Conservation (phyloP, 2,797 vertebrate genomes). For the Astyanax mexicanus region DNA sequence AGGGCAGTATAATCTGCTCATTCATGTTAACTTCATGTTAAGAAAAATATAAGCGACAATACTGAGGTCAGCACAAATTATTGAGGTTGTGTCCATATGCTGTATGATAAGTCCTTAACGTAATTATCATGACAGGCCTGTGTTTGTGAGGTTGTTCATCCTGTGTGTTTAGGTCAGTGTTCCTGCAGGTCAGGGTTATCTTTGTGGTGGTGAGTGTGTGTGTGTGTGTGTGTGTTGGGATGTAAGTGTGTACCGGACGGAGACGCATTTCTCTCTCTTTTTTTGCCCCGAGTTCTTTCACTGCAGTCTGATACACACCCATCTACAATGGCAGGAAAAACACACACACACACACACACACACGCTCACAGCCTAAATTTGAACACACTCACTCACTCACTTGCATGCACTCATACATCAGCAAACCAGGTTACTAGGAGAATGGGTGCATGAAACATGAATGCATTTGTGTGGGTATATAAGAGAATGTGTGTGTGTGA, state of each 20-base stretch:
- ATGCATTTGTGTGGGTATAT: neutral
- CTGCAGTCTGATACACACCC: slow-evolving; percentile 56
- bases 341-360: slow-evolving; percentile 28
- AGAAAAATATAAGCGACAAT: too few relatives aligned
- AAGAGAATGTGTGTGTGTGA: neutral
- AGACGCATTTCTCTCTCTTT: slow-evolving; percentile 43
- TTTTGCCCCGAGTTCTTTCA: slow-evolving; percentile 52
- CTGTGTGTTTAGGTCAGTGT: neutral
- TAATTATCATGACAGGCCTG: too few relatives aligned
- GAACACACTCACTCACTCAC: slow-evolving; percentile 34
- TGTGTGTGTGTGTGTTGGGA: slow-evolving; percentile 21
- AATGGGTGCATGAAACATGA: slow-evolving; percentile 30
- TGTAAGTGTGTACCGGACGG: slow-evolving; percentile 42
- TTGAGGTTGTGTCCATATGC: too few relatives aligned
- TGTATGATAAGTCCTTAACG: too few relatives aligned
- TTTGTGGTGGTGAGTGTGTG: slow-evolving; percentile 19
- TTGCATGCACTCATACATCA: slow-evolving; percentile 47
- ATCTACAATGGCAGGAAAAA: slow-evolving; percentile 58
- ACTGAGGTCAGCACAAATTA: too few relatives aligned
- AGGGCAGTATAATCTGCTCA: too few relatives aligned
- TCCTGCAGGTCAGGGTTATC: slow-evolving; percentile 26
- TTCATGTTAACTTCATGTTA: too few relatives aligned
- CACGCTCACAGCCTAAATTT: slow-evolving; percentile 17
- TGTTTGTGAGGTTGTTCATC: slow-evolving; percentile 17
- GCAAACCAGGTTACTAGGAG: slow-evolving; percentile 33